phyloP scores from a whole-genome alignment of 1,140 invertebrate genomes.

The Drosophila sproati region DNA sequence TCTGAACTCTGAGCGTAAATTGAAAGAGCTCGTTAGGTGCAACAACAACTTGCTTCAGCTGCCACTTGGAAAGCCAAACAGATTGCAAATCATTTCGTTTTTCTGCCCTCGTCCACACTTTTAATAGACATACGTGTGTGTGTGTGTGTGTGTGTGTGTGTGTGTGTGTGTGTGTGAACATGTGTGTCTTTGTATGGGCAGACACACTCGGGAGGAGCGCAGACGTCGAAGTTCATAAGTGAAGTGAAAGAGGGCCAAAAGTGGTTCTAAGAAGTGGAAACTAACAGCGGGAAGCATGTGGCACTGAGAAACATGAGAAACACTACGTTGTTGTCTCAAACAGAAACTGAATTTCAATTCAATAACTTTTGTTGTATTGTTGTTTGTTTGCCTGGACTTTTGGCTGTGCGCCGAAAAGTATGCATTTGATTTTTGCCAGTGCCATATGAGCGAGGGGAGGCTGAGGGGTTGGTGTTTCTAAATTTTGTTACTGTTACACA shows the following conservation, averaged over 20 bases:
- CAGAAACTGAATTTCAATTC: conserved; percentile 56
- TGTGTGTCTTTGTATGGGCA: neutral
- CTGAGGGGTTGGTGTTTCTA: neutral
- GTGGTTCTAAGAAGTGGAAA: conserved; percentile 16
- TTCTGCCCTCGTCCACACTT: neutral
- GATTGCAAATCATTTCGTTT: conserved; percentile 22
- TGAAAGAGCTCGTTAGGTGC: conserved; percentile 25
- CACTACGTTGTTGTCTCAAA: conserved; percentile 53
- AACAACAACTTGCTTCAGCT: conserved; percentile 3
- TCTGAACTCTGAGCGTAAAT: conserved; percentile 2
- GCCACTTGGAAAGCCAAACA: conserved; percentile 14
- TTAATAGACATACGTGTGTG: no score
- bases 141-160: no score
- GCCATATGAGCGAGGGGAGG: neutral
- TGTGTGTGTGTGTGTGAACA: neutral
- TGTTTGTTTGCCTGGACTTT: conserved; percentile 27
- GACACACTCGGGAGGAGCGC: neutral
- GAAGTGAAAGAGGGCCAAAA: conserved; percentile 6
- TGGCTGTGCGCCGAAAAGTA: conserved; percentile 33
- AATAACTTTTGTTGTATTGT: conserved; percentile 52
- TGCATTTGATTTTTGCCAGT: conserved; percentile 37
- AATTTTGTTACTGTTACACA: conserved; percentile 23
- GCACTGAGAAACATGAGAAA: conserved; percentile 40
- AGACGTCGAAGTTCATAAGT: conserved; percentile 26
- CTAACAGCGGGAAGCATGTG: conserved; percentile 40